Evolutionary conservation across 2,113 vertebrate species (phyloP).

Genomic region (Loxodonta africana): DNA sequence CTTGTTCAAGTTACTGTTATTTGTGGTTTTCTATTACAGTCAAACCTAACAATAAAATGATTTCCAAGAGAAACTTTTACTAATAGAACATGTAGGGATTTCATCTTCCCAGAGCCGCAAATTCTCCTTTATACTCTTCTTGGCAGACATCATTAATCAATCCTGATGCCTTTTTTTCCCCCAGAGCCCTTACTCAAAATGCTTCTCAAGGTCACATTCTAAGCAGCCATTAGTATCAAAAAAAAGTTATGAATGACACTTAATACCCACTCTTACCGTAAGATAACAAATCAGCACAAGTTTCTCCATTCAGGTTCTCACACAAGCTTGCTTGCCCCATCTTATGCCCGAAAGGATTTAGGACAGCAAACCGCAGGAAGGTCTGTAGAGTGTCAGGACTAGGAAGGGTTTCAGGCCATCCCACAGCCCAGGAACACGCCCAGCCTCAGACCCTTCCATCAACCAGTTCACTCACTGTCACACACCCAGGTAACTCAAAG

Average conservation of each 20-base stretch:
- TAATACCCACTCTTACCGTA: neutral
- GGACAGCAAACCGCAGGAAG: neutral
- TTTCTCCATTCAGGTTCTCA: slow-evolving; percentile 8
- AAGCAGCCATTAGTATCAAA: slow-evolving; percentile 61
- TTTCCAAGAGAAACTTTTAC: slow-evolving; percentile 34
- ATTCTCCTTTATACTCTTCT: neutral
- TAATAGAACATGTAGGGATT: neutral
- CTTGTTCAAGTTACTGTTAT: slow-evolving; percentile 5
- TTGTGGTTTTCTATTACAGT: neutral
- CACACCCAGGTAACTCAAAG: neutral
- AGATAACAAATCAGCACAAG: slow-evolving; percentile 37
- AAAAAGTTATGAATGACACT: slow-evolving; percentile 34
- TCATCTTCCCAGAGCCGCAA: neutral
- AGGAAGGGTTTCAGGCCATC: neutral
- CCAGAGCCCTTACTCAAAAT: neutral
- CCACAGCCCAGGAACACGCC: neutral
- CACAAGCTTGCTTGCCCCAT: neutral
- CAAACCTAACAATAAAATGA: slow-evolving; percentile 24
- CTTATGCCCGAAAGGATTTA: neutral
- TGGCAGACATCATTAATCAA: neutral
- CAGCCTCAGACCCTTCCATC: neutral
- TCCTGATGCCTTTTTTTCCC: neutral
- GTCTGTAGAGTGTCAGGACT: neutral
- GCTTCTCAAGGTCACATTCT: slow-evolving; percentile 58
- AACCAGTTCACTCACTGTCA: neutral